phyloP scores from a whole-genome alignment of 2,113 vertebrate species.

The Hippocampus abdominalis region DNA sequence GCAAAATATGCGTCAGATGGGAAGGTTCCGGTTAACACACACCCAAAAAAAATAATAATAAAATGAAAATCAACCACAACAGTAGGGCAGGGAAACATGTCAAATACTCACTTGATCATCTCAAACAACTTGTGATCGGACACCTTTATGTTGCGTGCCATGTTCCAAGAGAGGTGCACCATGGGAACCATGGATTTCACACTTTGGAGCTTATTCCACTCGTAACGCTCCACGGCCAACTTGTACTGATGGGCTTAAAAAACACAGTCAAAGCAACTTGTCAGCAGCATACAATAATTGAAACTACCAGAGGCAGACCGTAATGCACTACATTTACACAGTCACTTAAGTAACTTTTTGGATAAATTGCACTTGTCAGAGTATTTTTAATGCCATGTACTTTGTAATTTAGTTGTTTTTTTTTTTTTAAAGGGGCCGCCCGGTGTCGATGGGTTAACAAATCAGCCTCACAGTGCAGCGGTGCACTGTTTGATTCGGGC shows the following conservation, averaged over 20 bases:
- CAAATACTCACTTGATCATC: conserved; percentile 94
- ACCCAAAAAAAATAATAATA: no score
- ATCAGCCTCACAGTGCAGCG: no score
- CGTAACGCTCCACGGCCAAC: conserved; percentile 94
- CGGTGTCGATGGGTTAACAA: no score
- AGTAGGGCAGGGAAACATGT: neutral
- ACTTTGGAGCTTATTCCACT: conserved; percentile 99
- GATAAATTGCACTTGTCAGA: no score
- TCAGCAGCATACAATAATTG: neutral
- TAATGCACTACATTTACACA: no score
- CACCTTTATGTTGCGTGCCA: conserved; percentile 99
- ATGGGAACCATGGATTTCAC: conserved; percentile 99
- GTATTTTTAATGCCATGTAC: no score
- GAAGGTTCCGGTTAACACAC: neutral
- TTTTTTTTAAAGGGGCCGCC: no score
- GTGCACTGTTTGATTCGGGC: no score
- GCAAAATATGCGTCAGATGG: neutral
- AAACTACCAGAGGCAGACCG: no score
- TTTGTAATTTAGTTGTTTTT: no score
- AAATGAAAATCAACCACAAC: neutral
- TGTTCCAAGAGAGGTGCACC: conserved; percentile 99
- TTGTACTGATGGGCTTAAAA: conserved; percentile 91
- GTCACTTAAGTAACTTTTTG: no score
- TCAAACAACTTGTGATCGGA: conserved; percentile 99
- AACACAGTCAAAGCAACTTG: neutral